phyloP scores from a whole-genome alignment of 2,888 invertebrate species.

The Carcina quercana region DNA sequence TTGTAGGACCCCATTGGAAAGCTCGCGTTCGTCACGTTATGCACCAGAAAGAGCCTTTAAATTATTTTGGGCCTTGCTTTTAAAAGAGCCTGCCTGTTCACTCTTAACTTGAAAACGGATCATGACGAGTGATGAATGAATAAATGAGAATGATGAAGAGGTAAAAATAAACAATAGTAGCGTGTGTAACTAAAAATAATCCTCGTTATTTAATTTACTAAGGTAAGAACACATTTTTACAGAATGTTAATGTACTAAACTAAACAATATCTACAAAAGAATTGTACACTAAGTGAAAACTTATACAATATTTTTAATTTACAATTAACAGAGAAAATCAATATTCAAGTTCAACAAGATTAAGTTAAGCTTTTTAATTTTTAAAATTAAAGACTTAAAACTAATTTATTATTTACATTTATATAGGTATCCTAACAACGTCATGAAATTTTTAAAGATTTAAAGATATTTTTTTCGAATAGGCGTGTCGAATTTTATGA shows the following conservation, averaged over 20 bases:
- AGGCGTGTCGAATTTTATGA: constrained; percentile 17
- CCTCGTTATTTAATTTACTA: constrained; percentile 76
- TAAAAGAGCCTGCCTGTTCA: constrained; percentile 3
- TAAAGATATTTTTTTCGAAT: constrained; percentile 47
- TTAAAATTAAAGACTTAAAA: constrained; percentile 41
- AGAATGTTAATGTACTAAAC: constrained; percentile 72
- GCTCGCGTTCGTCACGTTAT: no score
- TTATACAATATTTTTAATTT: constrained; percentile 64
- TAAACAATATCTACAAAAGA: constrained; percentile 70
- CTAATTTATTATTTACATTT: constrained; percentile 58
- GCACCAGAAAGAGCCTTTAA: no score
- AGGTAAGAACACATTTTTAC: constrained; percentile 75
- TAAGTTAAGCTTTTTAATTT: constrained; percentile 61
- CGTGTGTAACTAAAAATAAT: constrained; percentile 73
- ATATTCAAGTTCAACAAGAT: constrained; percentile 69
- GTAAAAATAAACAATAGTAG: constrained; percentile 51
- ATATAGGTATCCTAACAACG: constrained; percentile 40
- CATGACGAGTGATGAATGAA: no score
- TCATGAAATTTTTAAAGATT: constrained; percentile 54
- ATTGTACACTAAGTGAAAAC: constrained; percentile 73
- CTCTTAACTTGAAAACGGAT: no score
- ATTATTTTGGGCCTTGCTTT: no score
- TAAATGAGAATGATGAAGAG: no score
- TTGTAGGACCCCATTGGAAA: no score
- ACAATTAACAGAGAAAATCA: constrained; percentile 68